Evolutionary conservation across 1,140 invertebrate genomes (phyloP).

Genomic region (Lycorma delicatula): DNA sequence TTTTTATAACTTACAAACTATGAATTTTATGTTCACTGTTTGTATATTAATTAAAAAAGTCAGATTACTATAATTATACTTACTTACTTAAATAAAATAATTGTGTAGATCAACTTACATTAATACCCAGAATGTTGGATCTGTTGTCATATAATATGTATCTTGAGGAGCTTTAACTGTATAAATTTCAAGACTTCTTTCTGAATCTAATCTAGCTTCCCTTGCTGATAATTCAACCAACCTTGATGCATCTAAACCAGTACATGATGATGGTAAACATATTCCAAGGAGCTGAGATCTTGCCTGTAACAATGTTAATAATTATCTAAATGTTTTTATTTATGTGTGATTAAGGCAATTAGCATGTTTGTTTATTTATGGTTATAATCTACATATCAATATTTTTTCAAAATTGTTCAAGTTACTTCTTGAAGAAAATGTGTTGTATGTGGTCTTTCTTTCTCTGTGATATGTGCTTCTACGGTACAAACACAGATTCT

Average conservation of each 20-base stretch:
- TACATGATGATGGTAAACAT: constrained; percentile 61
- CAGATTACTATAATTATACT: too few relatives aligned
- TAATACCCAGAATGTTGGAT: constrained; percentile 59
- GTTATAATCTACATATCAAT: too few relatives aligned
- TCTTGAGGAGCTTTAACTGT: constrained; percentile 55
- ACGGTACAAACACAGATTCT: too few relatives aligned
- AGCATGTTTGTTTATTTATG: too few relatives aligned
- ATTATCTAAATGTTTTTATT: not conserved
- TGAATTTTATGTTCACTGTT: too few relatives aligned
- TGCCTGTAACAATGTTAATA: constrained; percentile 8
- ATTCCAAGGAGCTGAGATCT: constrained; percentile 47
- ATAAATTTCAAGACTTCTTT: constrained; percentile 40
- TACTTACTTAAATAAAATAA: too few relatives aligned
- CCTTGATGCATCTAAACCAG: constrained; percentile 46
- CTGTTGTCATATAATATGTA: constrained; percentile 52
- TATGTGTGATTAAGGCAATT: not conserved
- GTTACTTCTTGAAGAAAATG: not conserved
- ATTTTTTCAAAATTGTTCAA: too few relatives aligned
- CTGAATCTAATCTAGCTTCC: constrained; percentile 33
- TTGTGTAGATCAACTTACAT: too few relatives aligned
- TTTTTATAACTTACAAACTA: too few relatives aligned
- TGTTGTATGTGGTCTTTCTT: not conserved
- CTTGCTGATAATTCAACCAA: constrained; percentile 47
- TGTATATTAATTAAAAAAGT: too few relatives aligned
- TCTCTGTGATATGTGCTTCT: not conserved